Evolutionary conservation across 2,888 invertebrate genomes (phyloP).

Genomic region (Tenthredo mesomela): DNA sequence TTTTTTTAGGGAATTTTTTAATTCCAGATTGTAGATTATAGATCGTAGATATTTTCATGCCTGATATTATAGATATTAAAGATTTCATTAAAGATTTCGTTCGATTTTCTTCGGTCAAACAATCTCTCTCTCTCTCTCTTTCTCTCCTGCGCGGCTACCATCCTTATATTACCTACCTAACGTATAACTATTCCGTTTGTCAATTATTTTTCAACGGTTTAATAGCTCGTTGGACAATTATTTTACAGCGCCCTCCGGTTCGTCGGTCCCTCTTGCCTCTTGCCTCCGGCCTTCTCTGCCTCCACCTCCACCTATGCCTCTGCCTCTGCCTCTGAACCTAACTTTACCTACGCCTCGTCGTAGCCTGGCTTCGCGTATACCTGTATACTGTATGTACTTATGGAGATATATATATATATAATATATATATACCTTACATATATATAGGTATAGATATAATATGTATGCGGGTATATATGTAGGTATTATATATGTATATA

Average conservation of each 20-base stretch:
- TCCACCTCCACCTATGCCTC: slow-evolving; percentile 16
- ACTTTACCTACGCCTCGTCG: slow-evolving; percentile 39
- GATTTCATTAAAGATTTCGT: neutral
- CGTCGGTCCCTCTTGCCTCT: slow-evolving; percentile 59
- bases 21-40: neutral
- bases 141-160: too few relatives aligned
- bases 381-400: slow-evolving; percentile 30
- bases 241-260: slow-evolving; percentile 60
- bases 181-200: slow-evolving; percentile 52
- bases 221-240: slow-evolving; percentile 69
- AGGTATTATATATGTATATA: slow-evolving; percentile 45
- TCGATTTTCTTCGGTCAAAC: slow-evolving; percentile 2
- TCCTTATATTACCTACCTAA: neutral
- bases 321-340: slow-evolving; percentile 23
- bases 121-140: neutral
- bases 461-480: slow-evolving; percentile 50
- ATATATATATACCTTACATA: neutral
- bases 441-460: neutral
- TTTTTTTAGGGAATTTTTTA: too few relatives aligned
- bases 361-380: slow-evolving; percentile 35
- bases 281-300: slow-evolving; percentile 54
- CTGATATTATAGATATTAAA: neutral
- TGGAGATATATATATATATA: slow-evolving; percentile 1
- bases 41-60: neutral
- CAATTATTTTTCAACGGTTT: slow-evolving; percentile 69